Evolutionary conservation across 2,113 vertebrate species (phyloP).

Genomic region (Poicephalus meyeri): DNA sequence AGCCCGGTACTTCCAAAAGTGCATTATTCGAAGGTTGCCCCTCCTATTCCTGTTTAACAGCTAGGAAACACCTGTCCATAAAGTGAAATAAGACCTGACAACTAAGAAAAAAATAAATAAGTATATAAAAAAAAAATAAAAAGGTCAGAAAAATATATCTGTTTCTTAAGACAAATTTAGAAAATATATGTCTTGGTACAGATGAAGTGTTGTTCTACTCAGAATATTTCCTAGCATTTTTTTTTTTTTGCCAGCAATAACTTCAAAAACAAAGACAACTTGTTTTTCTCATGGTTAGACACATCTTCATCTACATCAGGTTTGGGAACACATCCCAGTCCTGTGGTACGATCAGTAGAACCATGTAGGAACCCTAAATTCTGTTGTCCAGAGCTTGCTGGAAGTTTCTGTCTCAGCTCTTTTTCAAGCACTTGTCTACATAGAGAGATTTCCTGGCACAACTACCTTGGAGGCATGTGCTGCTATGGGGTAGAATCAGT

Average conservation of each 20-base stretch:
- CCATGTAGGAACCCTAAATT: not conserved
- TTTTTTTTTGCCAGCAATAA: not conserved
- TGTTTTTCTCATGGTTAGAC: not conserved
- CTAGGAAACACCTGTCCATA: not conserved
- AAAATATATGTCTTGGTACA: not conserved
- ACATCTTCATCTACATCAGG: not conserved
- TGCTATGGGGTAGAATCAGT: not conserved
- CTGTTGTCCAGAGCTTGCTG: not conserved
- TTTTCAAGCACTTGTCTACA: not conserved
- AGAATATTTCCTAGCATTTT: not conserved
- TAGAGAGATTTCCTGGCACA: not conserved
- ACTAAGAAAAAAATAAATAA: not conserved
- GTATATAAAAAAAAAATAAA: not conserved
- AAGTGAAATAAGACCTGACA: not conserved
- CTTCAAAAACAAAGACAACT: not conserved
- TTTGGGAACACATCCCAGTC: not conserved
- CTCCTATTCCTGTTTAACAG: not conserved
- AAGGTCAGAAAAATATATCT: not conserved
- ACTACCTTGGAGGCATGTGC: accelerated
- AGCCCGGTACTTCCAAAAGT: not conserved
- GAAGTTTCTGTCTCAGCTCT: not conserved
- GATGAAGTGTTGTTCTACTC: not conserved
- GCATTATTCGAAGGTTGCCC: not conserved
- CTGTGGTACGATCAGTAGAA: not conserved
- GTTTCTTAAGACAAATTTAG: not conserved